Evolutionary conservation across 2,797 vertebrate genomes (phyloP).

Genomic region (Pelochelys cantorii): DNA sequence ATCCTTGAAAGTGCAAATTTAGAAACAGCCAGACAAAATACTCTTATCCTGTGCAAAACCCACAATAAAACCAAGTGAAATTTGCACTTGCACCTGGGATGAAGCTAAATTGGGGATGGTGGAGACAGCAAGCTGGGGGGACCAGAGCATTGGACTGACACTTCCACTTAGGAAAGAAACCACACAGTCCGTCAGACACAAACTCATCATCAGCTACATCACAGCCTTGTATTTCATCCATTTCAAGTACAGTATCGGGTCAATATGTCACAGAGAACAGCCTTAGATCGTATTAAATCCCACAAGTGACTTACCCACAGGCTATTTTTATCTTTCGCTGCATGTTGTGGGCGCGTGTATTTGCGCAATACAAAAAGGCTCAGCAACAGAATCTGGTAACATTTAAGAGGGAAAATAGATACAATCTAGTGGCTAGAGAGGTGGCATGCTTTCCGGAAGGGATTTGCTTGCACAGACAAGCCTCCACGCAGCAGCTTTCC

Average conservation of each 20-base stretch:
- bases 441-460: constrained; percentile 56
- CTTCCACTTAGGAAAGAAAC: neutral
- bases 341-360: constrained; percentile 18
- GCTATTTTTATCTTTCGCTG: constrained; percentile 65
- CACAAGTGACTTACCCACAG: constrained; percentile 48
- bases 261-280: constrained; percentile 10
- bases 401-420: constrained; percentile 72
- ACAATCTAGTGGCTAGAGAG: constrained; percentile 62
- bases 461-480: constrained; percentile 34
- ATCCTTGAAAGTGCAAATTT: accelerated
- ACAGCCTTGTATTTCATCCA: neutral
- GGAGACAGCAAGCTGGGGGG: neutral
- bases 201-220: neutral
- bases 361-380: constrained; percentile 67
- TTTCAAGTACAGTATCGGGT: constrained; percentile 26
- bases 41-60: neutral
- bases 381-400: constrained; percentile 36
- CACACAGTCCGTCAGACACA: neutral
- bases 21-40: accelerated
- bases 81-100: neutral
- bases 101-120: neutral
- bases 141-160: accelerated
- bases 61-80: neutral
- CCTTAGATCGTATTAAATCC: constrained; percentile 54
- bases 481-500: neutral